Percentiles rank a stretch among this genome's conserved stretches.
Evolutionary conservation across 2,113 vertebrate genomes (phyloP).

Genomic region (Strix uralensis): DNA sequence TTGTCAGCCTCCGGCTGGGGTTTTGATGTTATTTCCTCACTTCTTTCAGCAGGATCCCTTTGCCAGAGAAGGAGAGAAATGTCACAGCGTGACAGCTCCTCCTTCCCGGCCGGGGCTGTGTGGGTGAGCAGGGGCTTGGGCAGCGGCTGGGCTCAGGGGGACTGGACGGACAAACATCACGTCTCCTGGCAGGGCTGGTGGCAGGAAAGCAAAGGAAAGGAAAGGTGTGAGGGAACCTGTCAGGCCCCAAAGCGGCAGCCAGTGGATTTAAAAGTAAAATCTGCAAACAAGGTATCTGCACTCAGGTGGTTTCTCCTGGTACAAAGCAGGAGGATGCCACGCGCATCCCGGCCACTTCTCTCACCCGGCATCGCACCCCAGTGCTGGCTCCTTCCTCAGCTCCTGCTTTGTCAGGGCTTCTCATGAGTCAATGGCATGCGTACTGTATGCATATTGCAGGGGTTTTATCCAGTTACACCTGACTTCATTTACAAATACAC

Average conservation of each 20-base stretch:
- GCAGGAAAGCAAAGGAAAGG: not conserved
- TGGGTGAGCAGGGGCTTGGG: fast-evolving
- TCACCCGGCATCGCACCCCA: not conserved
- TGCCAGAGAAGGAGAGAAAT: not conserved
- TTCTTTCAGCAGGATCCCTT: not conserved
- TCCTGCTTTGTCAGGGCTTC: not conserved
- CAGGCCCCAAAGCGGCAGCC: not conserved
- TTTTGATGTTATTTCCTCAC: not conserved
- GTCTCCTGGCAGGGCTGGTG: not conserved
- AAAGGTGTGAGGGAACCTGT: not conserved
- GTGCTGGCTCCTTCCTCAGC: not conserved
- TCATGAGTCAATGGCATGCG: fast-evolving
- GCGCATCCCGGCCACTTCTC: fast-evolving
- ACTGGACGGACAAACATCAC: not conserved
- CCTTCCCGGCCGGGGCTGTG: not conserved
- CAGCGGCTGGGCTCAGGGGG: fast-evolving
- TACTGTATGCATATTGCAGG: not conserved
- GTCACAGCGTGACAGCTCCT: not conserved
- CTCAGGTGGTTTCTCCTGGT: not conserved
- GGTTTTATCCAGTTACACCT: not conserved
- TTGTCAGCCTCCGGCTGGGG: not conserved
- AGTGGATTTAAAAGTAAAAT: not conserved
- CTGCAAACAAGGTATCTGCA: not conserved
- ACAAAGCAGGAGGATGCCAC: not conserved
- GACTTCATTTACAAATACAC: not conserved